Evolutionary conservation across 2,888 invertebrate species (phyloP), one percentile per base, ranked within the genome.

Genomic region (Pelosia muscerda): DNA sequence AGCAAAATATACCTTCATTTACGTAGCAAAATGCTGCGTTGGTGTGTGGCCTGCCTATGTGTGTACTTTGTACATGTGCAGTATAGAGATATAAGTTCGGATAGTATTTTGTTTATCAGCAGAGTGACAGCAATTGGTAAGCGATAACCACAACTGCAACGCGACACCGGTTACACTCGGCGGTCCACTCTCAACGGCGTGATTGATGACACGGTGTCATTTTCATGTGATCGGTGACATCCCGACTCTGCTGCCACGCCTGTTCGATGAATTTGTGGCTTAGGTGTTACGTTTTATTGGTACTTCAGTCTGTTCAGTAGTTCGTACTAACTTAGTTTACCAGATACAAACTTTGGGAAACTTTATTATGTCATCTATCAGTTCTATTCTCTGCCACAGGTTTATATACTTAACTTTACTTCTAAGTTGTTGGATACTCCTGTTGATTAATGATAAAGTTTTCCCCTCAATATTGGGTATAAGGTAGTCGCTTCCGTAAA

Each of bases 151-250:
- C 92, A 91, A 90, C 85, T 90, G 92, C 88, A 92, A 91, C 86
- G 84, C 87, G 90, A 93, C 86, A 90, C 90, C 63, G 77, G 78
- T 78, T 77, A 80, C 83, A 81, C 84, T 84, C 83, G 83, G 83
- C 88, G 81, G 85, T 88, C 88, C 90, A 90, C 90, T 90, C 91
- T 81, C 84, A 86, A 81, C 80, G 77, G 74, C 82, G 86, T 94
- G 93, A 93, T 93, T 92, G 92, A 94, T 93, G 88, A 82, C 77
- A 79, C 79, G 85, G 87, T 91, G 92, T 93, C 92, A 88, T 90
- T 91, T 89, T 85, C 86, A 84, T 85, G 88, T 89, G 91, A 92
- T 92, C 90, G 85, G 86, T 84, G 85, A 87, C 86, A 89, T 86
- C 80, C 79, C 82, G 83, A 81, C 84, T n/a, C 84, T 81, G 79